phyloP scores from a whole-genome alignment of 2,888 invertebrate species.

The Thereva nobilitata region DNA sequence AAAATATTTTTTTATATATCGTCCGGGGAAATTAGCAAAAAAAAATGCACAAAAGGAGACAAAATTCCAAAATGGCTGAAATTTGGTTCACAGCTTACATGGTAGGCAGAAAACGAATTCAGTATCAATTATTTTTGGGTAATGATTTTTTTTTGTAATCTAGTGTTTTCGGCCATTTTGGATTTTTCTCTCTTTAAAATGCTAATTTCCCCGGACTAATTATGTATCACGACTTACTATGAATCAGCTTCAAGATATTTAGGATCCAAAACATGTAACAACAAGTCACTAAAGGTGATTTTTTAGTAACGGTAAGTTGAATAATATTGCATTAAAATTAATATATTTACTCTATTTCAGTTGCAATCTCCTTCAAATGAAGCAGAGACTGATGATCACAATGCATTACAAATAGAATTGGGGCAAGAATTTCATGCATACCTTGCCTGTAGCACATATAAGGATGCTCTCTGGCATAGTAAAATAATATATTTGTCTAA shows the following conservation, averaged over 20 bases:
- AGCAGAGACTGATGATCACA: slow-evolving; percentile 72
- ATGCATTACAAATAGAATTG: slow-evolving; percentile 75
- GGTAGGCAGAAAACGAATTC: no score
- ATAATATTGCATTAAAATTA: slow-evolving; percentile 9
- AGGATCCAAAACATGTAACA: slow-evolving; percentile 69
- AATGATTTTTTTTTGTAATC: no score
- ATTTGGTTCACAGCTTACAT: no score
- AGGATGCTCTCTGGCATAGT: slow-evolving; percentile 69
- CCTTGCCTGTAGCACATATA: slow-evolving; percentile 79
- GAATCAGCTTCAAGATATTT: slow-evolving; percentile 77
- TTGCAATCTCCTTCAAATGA: slow-evolving; percentile 63
- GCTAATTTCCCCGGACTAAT: no score
- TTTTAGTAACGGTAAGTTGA: slow-evolving; percentile 2
- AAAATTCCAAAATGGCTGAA: no score
- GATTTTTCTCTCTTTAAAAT: no score
- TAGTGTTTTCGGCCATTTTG: no score
- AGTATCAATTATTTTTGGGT: no score
- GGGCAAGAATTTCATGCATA: slow-evolving; percentile 86
- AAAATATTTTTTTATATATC: slow-evolving; percentile 37
- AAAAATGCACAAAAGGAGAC: no score
- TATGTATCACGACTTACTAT: slow-evolving; percentile 63
- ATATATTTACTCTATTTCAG: slow-evolving; percentile 52
- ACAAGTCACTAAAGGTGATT: slow-evolving; percentile 63
- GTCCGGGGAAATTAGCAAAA: slow-evolving; percentile 45
- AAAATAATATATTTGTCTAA: slow-evolving; percentile 64